Evolutionary conservation across 2,888 invertebrate genomes (phyloP).

Genomic region (Elysia crispata): DNA sequence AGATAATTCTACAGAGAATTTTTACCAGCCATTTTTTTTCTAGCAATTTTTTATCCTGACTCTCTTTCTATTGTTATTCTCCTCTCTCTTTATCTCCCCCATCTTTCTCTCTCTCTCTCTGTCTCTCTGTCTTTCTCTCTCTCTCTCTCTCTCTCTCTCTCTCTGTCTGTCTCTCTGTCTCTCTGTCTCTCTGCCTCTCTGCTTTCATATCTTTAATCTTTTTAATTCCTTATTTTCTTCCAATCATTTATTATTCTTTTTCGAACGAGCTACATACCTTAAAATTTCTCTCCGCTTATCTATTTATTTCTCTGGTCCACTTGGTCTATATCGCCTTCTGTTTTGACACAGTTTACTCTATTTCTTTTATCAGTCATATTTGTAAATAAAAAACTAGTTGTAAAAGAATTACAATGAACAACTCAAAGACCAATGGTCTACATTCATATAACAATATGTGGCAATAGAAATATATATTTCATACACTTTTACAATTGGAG

Average conservation of each 20-base stretch:
- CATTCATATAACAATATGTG: too few species aligned
- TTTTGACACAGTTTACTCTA: not conserved
- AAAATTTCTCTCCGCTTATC: not conserved
- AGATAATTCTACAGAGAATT: too few species aligned
- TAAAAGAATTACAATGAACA: too few species aligned
- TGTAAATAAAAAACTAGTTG: too few species aligned
- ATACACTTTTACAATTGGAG: too few species aligned
- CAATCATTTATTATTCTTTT: constrained; percentile 1
- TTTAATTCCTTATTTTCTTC: constrained; percentile 3
- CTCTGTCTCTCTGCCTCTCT: constrained; percentile 7
- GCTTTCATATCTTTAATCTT: not conserved
- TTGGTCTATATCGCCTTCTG: not conserved
- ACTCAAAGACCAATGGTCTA: too few species aligned
- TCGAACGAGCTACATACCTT: too few species aligned
- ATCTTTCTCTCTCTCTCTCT: constrained; percentile 10
- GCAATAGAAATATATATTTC: too few species aligned
- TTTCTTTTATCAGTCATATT: not conserved
- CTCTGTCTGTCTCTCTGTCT: constrained; percentile 5
- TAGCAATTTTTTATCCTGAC: too few species aligned
- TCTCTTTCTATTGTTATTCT: not conserved
- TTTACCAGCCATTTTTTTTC: too few species aligned
- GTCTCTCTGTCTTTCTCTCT: constrained; percentile 9
- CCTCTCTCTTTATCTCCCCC: not conserved
- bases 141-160: constrained; percentile 1
- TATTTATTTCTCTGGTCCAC: not conserved